Evolutionary conservation across 2,797 vertebrate species (phyloP).

Genomic region (Euphonia xanthogaster): DNA sequence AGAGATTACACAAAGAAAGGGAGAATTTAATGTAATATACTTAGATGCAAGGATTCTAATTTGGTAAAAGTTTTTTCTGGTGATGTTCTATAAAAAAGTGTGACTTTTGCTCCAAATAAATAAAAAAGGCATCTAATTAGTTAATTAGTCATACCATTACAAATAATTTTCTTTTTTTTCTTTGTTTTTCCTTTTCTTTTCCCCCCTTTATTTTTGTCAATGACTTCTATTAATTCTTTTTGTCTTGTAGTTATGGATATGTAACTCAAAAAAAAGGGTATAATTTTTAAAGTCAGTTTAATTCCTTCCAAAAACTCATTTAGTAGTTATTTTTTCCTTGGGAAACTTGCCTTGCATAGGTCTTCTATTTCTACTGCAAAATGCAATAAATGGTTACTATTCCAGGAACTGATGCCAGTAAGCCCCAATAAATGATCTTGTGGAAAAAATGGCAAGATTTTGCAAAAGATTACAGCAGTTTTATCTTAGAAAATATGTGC

Average conservation of each 20-base stretch:
- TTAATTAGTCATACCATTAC: neutral
- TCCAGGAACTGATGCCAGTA: neutral
- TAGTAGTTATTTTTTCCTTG: neutral
- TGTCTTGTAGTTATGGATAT: neutral
- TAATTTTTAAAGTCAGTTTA: neutral
- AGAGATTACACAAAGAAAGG: neutral
- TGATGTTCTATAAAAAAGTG: neutral
- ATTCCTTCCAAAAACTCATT: neutral
- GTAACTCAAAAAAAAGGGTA: neutral
- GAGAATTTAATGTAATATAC: neutral
- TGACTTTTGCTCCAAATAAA: neutral
- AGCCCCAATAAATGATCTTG: neutral
- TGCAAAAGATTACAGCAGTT: neutral
- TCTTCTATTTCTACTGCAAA: neutral
- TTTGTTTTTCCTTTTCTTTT: accelerated
- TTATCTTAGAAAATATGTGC: neutral
- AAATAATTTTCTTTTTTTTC: neutral
- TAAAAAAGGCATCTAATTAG: neutral
- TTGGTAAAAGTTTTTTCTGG: neutral
- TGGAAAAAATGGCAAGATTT: neutral
- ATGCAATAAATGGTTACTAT: neutral
- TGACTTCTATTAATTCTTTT: neutral
- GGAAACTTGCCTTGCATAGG: neutral
- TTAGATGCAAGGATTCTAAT: neutral
- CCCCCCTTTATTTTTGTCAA: neutral